These are phyloP conservation scores for Phymastichus coffea DNA, from an alignment of 1,140 invertebrate genomes.

Conservation along the genomic window DNA sequence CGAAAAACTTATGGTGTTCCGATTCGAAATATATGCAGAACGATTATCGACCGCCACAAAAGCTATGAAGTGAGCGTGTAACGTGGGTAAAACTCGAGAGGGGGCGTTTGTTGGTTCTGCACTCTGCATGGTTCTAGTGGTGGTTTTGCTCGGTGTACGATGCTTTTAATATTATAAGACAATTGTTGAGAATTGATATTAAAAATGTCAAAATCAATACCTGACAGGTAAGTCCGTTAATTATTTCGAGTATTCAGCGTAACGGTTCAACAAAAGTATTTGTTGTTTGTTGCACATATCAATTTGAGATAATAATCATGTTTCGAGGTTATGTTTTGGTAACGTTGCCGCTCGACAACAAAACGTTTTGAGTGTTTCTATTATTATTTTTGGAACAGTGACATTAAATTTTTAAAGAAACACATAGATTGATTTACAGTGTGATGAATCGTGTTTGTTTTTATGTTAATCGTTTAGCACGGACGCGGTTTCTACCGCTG, in stretches of 20 bases:
- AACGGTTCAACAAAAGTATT: neutral
- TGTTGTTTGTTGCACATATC: neutral
- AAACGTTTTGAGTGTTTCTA: too few relatives aligned
- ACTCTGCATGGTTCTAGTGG: conserved; percentile 30
- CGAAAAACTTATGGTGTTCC: too few relatives aligned
- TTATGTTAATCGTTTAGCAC: neutral
- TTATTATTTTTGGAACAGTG: too few relatives aligned
- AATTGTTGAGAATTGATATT: conserved; percentile 16
- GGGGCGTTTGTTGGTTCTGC: conserved; percentile 30
- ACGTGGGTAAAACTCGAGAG: neutral
- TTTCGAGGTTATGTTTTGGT: conserved; percentile 38
- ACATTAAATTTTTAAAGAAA: too few relatives aligned
- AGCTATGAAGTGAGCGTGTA: neutral
- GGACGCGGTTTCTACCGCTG: conserved; percentile 5
- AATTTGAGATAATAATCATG: neutral
- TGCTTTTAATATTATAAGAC: conserved; percentile 24
- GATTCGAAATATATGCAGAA: too few relatives aligned
- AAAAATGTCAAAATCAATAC: conserved; percentile 40
- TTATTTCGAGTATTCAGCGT: neutral
- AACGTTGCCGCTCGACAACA: neutral
- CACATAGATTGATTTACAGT: too few relatives aligned
- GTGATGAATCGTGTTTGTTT: too few relatives aligned
- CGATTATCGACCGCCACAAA: conserved; percentile 16
- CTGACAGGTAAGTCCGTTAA: conserved; percentile 35
- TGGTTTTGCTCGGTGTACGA: conserved; percentile 32